A percentile compares a stretch with the other conserved stretches of the same genome.
Evolutionary conservation across 1,140 invertebrate genomes (phyloP).

Genomic region (Melanaphis sacchari): DNA sequence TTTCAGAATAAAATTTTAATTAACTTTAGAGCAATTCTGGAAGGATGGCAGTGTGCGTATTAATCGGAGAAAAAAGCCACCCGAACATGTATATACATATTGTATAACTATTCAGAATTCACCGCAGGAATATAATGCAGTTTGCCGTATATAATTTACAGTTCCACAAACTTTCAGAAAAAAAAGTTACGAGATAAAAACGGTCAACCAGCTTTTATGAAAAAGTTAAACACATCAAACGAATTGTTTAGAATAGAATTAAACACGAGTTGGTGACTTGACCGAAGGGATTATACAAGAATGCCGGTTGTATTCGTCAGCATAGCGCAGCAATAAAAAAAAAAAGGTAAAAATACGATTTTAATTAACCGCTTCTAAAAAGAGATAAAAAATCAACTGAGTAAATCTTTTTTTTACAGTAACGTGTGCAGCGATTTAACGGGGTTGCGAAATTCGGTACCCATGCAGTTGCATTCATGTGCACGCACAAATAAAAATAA

Average conservation of each 20-base stretch:
- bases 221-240: background rate
- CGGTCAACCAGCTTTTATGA: background rate
- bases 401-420: background rate
- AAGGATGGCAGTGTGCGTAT: background rate
- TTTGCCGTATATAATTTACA: background rate
- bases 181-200: constrained; percentile 17
- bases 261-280: constrained; percentile 5
- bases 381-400: background rate
- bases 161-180: background rate
- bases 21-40: background rate
- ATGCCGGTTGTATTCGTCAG: background rate
- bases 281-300: background rate
- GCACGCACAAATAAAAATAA: background rate
- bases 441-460: background rate
- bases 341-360: background rate
- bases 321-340: background rate
- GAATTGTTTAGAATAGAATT: constrained; percentile 6
- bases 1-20: background rate
- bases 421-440: background rate
- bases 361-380: background rate
- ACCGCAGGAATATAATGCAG: background rate
- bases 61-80: background rate
- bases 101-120: background rate
- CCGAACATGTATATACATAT: background rate
- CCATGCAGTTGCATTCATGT: background rate